Evolutionary conservation across 2,113 vertebrate species (phyloP).

Genomic region (Pluvialis apricaria): DNA sequence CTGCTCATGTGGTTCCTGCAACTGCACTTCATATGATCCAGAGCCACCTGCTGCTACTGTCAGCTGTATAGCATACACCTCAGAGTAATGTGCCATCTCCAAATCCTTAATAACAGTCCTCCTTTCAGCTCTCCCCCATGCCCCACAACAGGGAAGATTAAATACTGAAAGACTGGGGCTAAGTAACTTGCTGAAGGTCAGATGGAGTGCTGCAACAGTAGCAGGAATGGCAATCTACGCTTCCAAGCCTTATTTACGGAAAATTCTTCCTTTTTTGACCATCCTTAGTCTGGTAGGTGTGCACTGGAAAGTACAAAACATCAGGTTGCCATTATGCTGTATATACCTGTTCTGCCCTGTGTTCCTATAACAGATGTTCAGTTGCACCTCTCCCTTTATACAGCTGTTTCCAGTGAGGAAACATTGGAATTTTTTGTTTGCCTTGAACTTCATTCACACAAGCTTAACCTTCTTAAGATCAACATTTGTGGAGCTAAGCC

Average conservation of each 20-base stretch:
- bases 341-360: neutral
- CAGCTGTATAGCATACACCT: neutral
- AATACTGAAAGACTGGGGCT: neutral
- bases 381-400: neutral
- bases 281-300: neutral
- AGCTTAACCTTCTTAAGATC: neutral
- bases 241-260: neutral
- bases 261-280: neutral
- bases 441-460: neutral
- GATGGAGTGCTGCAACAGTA: neutral
- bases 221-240: neutral
- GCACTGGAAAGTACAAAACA: neutral
- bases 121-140: neutral
- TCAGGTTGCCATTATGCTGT: neutral
- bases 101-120: neutral
- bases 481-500: neutral
- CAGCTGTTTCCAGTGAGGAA: neutral
- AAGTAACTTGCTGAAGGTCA: neutral
- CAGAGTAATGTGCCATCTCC: neutral
- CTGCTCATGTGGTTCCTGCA: neutral
- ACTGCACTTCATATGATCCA: neutral
- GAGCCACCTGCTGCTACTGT: neutral
- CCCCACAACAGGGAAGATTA: neutral
- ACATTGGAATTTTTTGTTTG: neutral
- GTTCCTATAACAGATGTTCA: neutral